Evolutionary conservation across 2,888 invertebrate genomes (phyloP).

Genomic region (Stegophylla sp.): DNA sequence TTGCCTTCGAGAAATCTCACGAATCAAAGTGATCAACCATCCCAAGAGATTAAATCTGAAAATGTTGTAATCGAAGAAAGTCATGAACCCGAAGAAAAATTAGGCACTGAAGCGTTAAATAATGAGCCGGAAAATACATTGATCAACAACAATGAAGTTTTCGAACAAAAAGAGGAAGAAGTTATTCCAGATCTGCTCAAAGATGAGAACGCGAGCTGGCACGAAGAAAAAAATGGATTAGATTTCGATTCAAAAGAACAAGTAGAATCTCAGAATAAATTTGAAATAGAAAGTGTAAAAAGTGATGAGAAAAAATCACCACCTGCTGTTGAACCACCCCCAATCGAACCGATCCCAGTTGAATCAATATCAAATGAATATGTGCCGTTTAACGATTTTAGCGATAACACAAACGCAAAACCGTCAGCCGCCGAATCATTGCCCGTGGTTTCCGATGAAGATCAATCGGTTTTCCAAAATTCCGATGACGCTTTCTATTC

Average conservation of each 20-base stretch:
- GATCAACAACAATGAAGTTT: not conserved
- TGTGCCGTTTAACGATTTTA: not conserved
- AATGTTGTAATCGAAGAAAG: constrained; percentile 21
- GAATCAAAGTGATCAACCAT: constrained; percentile 39
- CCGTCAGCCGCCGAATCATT: constrained; percentile 16
- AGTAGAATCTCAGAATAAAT: not conserved
- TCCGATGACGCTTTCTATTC: constrained; percentile 1
- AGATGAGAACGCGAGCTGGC: not conserved
- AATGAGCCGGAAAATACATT: not conserved
- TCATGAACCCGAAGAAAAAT: constrained; percentile 18
- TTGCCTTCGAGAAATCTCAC: constrained; percentile 38
- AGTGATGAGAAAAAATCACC: not conserved
- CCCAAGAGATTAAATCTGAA: not conserved
- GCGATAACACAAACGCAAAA: not conserved
- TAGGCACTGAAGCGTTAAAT: not conserved
- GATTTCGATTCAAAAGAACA: constrained; percentile 29
- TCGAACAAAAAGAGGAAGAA: not conserved
- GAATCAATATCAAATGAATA: constrained; percentile 8
- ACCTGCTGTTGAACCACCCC: not conserved
- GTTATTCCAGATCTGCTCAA: not conserved
- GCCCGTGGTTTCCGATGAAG: not conserved
- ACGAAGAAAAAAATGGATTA: constrained; percentile 39
- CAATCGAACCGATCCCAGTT: not conserved
- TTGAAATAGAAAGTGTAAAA: not conserved
- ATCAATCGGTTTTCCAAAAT: not conserved